Evolutionary conservation across 2,888 invertebrate genomes (phyloP), one percentile per base, ranked within the genome.

Genomic region (Sylvicola fuscatus): DNA sequence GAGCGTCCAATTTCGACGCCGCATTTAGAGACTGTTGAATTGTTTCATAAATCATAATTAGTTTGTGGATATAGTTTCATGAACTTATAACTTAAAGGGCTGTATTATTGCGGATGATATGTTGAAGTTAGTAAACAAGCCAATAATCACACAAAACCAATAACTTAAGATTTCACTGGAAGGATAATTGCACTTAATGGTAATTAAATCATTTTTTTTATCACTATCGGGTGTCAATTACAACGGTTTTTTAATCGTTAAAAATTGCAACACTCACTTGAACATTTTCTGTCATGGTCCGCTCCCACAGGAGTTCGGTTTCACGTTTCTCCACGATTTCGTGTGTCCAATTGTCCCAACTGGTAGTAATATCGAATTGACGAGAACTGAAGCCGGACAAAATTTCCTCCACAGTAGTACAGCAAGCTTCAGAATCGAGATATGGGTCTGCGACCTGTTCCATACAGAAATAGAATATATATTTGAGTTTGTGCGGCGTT

Each of bases 331-430:
- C 68, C 38, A 66, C 64, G 41, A 77, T 64, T 41, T 66, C 69
- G 39, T 68, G 70, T 48, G 73, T 70, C 70, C 74, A 77, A 50
- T 67, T 68, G 51, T 78, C 72, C 68, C 77, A 75, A 50, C 69
- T 69, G 43, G 71, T 69, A 42, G 70, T 70, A 43, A 80, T 63
- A 46, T 64, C 62, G 46, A 70, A 56, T 55, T 74, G 72, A 42
- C 71, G 62, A 54, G 66, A 66, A 44, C 68, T 66, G 48, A 78
- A 68, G 44, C 69, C 66, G 48, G 75, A 73, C 53, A 78, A 60
- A 45, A 74, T 64, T 39, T 71, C 68, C 54, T 76, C 69, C 44
- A 78, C 70, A 56, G 73, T 72, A 45, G 66, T 55, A 50, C 68
- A 62, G 43, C 77, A 72, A 50, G 70, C 65, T 47, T 70, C 66